These are phyloP conservation scores for Aulostomus chinensis DNA, from an alignment of 2,797 vertebrate genomes.

Conservation along the genomic window DNA sequence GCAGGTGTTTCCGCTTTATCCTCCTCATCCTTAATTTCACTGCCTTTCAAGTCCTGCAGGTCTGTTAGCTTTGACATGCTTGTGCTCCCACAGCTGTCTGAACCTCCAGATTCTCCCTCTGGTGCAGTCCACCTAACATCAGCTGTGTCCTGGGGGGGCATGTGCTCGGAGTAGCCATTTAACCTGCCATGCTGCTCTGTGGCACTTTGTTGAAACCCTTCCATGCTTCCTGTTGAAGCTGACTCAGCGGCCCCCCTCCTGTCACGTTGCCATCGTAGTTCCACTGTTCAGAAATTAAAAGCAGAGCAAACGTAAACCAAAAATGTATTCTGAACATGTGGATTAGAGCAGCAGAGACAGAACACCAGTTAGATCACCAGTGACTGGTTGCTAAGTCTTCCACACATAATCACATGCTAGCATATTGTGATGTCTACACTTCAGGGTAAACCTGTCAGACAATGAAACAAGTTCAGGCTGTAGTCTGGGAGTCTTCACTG, in stretches of 20 bases:
- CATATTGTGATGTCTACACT: too few species aligned
- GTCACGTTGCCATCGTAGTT: slow-evolving; percentile 74
- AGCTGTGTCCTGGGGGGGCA: slow-evolving; percentile 48
- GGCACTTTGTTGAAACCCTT: slow-evolving; percentile 65
- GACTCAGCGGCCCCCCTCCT: slow-evolving; percentile 69
- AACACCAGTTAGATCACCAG: too few species aligned
- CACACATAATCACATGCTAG: too few species aligned
- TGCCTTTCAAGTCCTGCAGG: slow-evolving; percentile 63
- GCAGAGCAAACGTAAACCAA: too few species aligned
- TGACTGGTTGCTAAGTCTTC: too few species aligned
- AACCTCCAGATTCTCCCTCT: slow-evolving; percentile 66
- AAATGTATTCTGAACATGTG: too few species aligned
- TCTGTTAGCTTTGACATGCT: slow-evolving; percentile 63
- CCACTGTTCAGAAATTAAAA: slow-evolving; percentile 40
- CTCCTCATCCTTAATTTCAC: slow-evolving; percentile 60
- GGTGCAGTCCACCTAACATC: slow-evolving; percentile 61
- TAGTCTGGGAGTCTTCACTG: too few species aligned
- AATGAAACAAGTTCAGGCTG: too few species aligned
- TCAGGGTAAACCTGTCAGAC: too few species aligned
- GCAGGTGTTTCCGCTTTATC: slow-evolving; percentile 44
- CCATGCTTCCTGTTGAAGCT: slow-evolving; percentile 77
- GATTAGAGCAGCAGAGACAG: too few species aligned
- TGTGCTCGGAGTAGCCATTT: slow-evolving; percentile 58
- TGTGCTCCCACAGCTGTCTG: slow-evolving; percentile 63
- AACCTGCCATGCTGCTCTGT: slow-evolving; percentile 54